phyloP scores from a whole-genome alignment of 2,888 invertebrate genomes.

The Thysanoteuthis rhombus region DNA sequence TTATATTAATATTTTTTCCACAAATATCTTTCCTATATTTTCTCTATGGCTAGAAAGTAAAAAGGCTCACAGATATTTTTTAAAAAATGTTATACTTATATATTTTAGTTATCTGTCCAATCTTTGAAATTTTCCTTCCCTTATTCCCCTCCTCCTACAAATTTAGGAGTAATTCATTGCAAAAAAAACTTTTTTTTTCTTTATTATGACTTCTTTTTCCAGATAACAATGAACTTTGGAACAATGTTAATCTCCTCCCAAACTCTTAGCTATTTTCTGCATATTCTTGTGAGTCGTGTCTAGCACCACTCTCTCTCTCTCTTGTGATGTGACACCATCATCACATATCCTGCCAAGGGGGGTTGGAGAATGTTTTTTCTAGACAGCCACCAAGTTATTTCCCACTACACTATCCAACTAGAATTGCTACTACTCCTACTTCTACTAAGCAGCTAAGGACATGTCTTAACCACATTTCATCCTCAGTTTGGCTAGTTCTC shows the following conservation, averaged over 20 bases:
- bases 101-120: not conserved
- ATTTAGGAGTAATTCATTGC: too few species aligned
- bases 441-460: constrained; percentile 12
- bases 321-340: not conserved
- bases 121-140: not conserved
- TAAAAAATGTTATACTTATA: not conserved
- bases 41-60: not conserved
- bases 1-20: not conserved
- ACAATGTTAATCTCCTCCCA: not conserved
- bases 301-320: not conserved
- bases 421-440: not conserved
- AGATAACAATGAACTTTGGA: too few species aligned
- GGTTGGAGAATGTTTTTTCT: not conserved
- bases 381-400: not conserved
- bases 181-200: too few species aligned
- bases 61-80: not conserved
- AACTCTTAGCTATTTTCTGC: not conserved
- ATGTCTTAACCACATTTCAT: not conserved
- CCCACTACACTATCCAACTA: not conserved
- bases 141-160: not conserved
- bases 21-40: not conserved
- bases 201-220: not conserved
- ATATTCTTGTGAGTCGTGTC: not conserved
- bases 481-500: constrained; percentile 12
- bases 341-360: not conserved